Percentiles rank a stretch among this genome's conserved stretches.
phyloP scores from a whole-genome alignment of 2,888 invertebrate genomes.

The Oxyteleia sp. region DNA sequence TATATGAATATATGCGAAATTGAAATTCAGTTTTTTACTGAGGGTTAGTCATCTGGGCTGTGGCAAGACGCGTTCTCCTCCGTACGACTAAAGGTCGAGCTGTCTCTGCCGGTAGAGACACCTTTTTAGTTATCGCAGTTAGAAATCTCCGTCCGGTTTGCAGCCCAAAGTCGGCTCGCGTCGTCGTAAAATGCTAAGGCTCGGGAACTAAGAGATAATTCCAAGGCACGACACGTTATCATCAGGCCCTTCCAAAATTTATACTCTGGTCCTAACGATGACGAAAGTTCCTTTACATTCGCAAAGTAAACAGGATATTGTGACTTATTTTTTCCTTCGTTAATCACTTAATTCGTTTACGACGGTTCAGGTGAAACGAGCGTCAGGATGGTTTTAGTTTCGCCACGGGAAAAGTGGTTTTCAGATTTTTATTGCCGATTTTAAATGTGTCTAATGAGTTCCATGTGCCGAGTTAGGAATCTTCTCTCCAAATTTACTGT shows the following conservation, averaged over 20 bases:
- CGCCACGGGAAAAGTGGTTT: not conserved
- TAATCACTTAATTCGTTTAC: conserved; percentile 42
- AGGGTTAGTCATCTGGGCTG: conserved; percentile 14
- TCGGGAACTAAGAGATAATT: conserved; percentile 19
- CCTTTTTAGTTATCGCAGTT: conserved; percentile 34
- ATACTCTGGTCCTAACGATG: conserved; percentile 23
- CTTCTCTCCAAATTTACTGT: not conserved
- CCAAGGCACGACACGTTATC: conserved; percentile 35
- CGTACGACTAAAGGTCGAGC: conserved; percentile 32
- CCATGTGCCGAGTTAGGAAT: not conserved
- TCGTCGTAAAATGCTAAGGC: conserved; percentile 35
- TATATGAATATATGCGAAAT: conserved; percentile 23
- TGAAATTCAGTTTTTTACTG: conserved; percentile 27
- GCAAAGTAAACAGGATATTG: conserved; percentile 33
- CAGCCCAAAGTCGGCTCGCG: conserved; percentile 26
- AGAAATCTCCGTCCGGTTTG: conserved; percentile 35
- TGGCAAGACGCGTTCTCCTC: conserved; percentile 23
- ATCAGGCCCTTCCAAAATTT: conserved; percentile 39
- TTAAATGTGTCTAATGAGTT: not conserved
- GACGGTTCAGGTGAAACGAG: conserved; percentile 24
- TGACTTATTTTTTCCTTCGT: conserved; percentile 34
- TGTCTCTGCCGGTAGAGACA: conserved; percentile 15
- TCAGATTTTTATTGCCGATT: not conserved
- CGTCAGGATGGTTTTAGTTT: not conserved
- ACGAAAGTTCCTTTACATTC: conserved; percentile 25